A percentile compares a stretch with the other conserved stretches of the same genome.
Conservation (phyloP, 2,113 vertebrate genomes). For the Phylloscopus trochilus region DNA sequence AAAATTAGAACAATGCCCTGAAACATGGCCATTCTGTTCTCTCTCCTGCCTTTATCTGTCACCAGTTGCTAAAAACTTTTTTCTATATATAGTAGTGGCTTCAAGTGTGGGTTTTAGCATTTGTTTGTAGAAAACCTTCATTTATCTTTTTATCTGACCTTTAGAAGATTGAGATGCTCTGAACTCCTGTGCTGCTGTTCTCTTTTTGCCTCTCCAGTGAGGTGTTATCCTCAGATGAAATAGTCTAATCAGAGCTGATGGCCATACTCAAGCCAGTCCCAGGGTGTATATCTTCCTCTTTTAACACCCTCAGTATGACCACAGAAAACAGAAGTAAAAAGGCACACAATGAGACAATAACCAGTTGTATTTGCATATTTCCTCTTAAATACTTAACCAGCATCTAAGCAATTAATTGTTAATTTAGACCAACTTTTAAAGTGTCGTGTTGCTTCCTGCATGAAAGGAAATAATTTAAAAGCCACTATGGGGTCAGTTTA, state of each 20-base stretch:
- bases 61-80: background rate
- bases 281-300: background rate
- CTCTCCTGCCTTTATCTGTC: background rate
- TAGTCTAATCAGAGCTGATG: background rate
- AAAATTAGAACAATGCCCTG: background rate
- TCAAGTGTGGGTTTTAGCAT: background rate
- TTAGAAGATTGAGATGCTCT: background rate
- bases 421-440: background rate
- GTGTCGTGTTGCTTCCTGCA: background rate
- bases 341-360: background rate
- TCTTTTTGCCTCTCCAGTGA: background rate
- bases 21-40: background rate
- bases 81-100: background rate
- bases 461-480: background rate
- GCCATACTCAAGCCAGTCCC: background rate
- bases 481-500: background rate
- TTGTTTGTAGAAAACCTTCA: background rate
- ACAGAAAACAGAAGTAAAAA: background rate
- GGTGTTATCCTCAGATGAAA: background rate
- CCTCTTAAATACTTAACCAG: background rate
- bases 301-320: background rate
- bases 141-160: background rate
- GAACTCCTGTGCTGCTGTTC: background rate
- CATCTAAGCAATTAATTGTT: background rate
- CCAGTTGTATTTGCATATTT: background rate